Conservation (phyloP, 64 coral and sea anemone genomes). For the Astreopora myriophthalma region DNA sequence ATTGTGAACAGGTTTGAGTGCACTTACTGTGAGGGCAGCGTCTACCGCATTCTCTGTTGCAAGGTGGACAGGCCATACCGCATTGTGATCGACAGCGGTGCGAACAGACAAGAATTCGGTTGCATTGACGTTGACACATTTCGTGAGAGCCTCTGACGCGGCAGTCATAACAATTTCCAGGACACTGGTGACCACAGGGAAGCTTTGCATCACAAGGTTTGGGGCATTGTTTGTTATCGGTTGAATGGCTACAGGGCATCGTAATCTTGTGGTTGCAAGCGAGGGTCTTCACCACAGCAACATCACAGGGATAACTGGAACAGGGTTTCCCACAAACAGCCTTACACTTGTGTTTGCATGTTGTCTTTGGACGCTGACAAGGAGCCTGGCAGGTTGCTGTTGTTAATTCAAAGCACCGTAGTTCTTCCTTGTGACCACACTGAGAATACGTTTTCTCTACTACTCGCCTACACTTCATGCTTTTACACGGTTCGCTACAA, state of each 20-base stretch:
- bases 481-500: constrained; percentile 25
- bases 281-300: not conserved
- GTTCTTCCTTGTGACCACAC: not conserved
- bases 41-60: constrained; percentile 40
- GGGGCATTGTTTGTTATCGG: not conserved
- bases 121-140: constrained; percentile 49
- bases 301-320: constrained; percentile 31
- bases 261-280: constrained; percentile 49
- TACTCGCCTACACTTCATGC: constrained; percentile 29
- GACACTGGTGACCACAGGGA: constrained; percentile 53
- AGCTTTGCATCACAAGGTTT: constrained; percentile 18
- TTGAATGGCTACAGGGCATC: constrained; percentile 10
- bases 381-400: not conserved
- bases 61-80: constrained; percentile 68
- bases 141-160: constrained; percentile 34
- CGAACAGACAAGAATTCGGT: constrained; percentile 57
- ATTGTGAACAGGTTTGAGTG: constrained; percentile 3
- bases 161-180: constrained; percentile 32
- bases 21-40: constrained; percentile 53
- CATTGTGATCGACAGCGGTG: constrained; percentile 58
- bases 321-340: constrained; percentile 9
- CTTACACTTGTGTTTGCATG: not conserved
- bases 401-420: not conserved
- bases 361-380: not conserved
- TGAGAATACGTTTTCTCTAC: constrained; percentile 19